These are phyloP conservation scores for Meloidogyne hapla DNA, from an alignment of 1,140 invertebrate genomes.

Conservation along the genomic window DNA sequence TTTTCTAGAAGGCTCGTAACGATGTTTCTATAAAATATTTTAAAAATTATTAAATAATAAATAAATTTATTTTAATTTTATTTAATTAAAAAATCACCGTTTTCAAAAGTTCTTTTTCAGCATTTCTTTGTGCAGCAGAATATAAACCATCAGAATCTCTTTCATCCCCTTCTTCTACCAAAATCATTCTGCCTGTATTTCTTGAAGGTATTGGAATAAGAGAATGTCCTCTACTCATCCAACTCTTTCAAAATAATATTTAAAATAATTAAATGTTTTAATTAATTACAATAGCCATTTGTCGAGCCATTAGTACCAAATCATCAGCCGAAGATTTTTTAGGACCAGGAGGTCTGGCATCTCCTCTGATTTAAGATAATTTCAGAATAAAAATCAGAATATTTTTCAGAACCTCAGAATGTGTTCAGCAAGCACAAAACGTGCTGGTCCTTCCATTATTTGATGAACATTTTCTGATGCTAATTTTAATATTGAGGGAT, in stretches of 20 bases:
- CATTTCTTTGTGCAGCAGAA: conserved; percentile 26
- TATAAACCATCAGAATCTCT: conserved; percentile 16
- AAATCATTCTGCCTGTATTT: neutral
- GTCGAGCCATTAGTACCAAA: conserved; percentile 16
- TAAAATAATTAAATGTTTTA: neutral
- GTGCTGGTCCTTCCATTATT: neutral
- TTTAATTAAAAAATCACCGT: conserved; percentile 11
- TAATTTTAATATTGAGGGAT: neutral
- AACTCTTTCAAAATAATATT: conserved; percentile 9
- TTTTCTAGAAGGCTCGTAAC: conserved; percentile 8
- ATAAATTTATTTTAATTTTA: neutral
- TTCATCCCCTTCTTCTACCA: conserved; percentile 16
- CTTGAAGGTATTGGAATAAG: conserved; percentile 8
- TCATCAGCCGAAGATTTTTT: conserved; percentile 8
- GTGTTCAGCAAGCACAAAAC: conserved; percentile 26
- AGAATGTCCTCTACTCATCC: conserved; percentile 18
- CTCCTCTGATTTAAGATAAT: neutral
- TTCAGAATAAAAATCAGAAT: neutral
- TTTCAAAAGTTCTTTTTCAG: conserved; percentile 22
- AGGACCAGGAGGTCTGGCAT: neutral
- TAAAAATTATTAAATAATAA: neutral
- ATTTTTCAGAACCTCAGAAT: conserved; percentile 10
- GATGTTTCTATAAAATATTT: conserved; percentile 2
- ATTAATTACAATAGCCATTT: conserved; percentile 27
- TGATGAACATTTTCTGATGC: conserved; percentile 11